Evolutionary conservation across 2,113 vertebrate genomes (phyloP), one percentile per base, ranked within the genome.

Genomic region (Hippolais icterina): DNA sequence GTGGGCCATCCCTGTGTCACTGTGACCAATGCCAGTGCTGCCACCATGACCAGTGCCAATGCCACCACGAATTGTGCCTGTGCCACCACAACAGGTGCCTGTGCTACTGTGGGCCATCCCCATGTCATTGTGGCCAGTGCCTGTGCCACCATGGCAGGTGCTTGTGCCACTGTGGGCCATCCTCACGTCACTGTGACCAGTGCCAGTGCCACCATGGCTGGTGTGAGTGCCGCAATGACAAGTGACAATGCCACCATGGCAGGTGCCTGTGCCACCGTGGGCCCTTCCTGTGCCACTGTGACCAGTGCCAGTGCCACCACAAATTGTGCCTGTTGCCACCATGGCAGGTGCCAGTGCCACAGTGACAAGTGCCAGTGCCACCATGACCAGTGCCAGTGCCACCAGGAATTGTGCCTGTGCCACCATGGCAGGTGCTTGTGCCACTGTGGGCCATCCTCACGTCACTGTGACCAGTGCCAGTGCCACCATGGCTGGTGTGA

Each of bases 131-230:
- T 20, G 35, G 8, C 24, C 4, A 5, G 5, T 59, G 52, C 5
- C 69, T 10, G 4, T 18, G 21, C 16, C 25, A 49, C 29, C 24
- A 5, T 15, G 24, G 41, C 41, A 25, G 3, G 22, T 50, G 49
- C 49, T 14, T 15, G 25, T 28, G 50, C 6, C 33, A 14, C 47
- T 4, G 3, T 5, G 21, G 12, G 28, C 9, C 4, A n/a, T n/a
- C n/a, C n/a, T n/a, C n/a, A 2, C 42, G 65, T 9, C 46, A 2
- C 1, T 21, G 2, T 11, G 24, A 18, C 54, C 4, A 1, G 24
- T 49, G 19, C 29, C 53, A 15, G 4, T 10, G 15, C 9, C 19
- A 47, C 2, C 6, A 4, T 4, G 2, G 27, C 9, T 7, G 5
- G 27, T 29, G 15, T 27, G 24, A 9, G 5, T 9, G 12, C 9